phyloP scores from a whole-genome alignment of 2,888 invertebrate species.

The Ophion obscuratus region DNA sequence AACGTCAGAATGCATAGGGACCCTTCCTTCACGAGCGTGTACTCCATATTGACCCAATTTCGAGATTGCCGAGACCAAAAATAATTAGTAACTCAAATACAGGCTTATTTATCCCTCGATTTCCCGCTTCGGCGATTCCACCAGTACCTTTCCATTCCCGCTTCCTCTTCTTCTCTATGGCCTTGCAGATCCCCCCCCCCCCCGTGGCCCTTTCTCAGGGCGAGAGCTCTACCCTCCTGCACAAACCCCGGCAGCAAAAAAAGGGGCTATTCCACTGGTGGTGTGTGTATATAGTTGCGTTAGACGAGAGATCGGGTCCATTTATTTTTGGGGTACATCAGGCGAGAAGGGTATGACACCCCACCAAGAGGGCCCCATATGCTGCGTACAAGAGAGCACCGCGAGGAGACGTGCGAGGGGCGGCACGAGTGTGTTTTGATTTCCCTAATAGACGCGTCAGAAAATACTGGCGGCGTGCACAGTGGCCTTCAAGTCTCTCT shows the following conservation, averaged over 20 bases:
- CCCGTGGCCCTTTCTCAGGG: constrained; percentile 63
- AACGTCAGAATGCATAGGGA: constrained; percentile 8
- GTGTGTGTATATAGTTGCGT: constrained; percentile 62
- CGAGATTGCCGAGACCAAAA: constrained; percentile 76
- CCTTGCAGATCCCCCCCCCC: constrained; percentile 11
- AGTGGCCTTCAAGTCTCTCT: constrained; percentile 50
- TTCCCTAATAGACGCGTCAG: constrained; percentile 81
- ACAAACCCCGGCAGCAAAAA: constrained; percentile 65
- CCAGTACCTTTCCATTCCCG: constrained; percentile 49
- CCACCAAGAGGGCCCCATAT: constrained; percentile 80
- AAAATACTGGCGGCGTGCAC: constrained; percentile 70
- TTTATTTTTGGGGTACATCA: constrained; percentile 80
- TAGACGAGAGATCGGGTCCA: constrained; percentile 76
- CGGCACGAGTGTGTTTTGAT: constrained; percentile 82
- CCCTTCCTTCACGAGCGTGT: constrained; percentile 2
- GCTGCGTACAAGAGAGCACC: constrained; percentile 76
- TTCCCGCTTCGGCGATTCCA: constrained; percentile 80
- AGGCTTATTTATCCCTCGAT: constrained; percentile 80
- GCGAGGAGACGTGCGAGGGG: constrained; percentile 50
- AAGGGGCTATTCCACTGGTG: constrained; percentile 41
- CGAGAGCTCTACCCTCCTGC: constrained; percentile 67
- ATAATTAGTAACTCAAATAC: constrained; percentile 82
- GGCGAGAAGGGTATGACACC: constrained; percentile 70
- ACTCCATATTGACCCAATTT: constrained; percentile 71
- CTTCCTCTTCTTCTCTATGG: constrained; percentile 26